Evolutionary conservation across 2,888 invertebrate genomes (phyloP), one percentile per base, ranked within the genome.

Genomic region (Pyrrhia umbra): DNA sequence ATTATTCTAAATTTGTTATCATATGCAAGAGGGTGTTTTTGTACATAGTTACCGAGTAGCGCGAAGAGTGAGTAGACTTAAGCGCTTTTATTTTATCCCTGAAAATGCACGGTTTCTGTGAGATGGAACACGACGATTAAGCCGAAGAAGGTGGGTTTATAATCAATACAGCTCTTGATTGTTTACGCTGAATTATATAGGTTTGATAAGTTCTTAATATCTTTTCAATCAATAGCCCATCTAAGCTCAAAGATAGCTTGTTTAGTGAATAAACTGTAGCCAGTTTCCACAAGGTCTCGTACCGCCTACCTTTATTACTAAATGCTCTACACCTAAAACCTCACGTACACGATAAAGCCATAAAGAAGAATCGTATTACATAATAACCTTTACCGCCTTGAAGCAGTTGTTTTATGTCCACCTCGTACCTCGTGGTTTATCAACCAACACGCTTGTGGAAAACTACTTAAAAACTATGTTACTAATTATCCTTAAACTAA

Each of bases 341-440:
- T 50, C 75, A 62, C 70, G 68, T 60, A 60, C 54, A 66, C 61
- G 63, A 71, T 77, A 75, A 67, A 71, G 71, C 62, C 47, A 47
- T 78, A 71, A 77, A 80, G 73, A 64, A 76, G 71, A 68, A 66
- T 70, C 59, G 39, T 74, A 68, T 84, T 85, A 84, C 77, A 75
- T 82, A n/a, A n/a, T n/a, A 82, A 84, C 74, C 77, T 77, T 79
- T 73, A 80, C 74, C 75, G 71, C 59, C 69, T 34, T 51, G 72
- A 73, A 77, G 72, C 63, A 72, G 45, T 64, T 51, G 40, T 70
- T 75, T 70, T 70, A 73, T 75, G 58, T 57, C 51, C 60, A 57
- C 60, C 56, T 56, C 64, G 69, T 68, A 77, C 71, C 57, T 67
- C 60, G 58, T 57, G 62, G 62, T 64, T 68, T 73, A 70, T 76